phyloP scores from a whole-genome alignment of 2,888 invertebrate genomes.

The Meganola albula region DNA sequence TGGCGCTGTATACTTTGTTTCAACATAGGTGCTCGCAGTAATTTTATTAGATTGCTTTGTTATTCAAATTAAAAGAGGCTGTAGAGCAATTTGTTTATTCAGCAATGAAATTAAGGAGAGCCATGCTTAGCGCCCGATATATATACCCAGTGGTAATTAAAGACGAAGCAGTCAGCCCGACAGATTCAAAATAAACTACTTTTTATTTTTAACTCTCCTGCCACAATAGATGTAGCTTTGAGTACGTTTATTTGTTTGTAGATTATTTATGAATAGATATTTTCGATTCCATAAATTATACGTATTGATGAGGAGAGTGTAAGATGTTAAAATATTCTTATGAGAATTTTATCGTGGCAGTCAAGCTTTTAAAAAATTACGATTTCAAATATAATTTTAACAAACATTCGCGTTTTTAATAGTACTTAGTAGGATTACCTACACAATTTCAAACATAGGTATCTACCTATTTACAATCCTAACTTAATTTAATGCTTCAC shows the following conservation, averaged over 20 bases:
- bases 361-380: too few relatives aligned
- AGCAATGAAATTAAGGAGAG: constrained; percentile 42
- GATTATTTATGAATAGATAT: constrained; percentile 7
- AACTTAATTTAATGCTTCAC: too few relatives aligned
- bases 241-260: constrained; percentile 22
- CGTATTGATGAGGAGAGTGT: too few relatives aligned
- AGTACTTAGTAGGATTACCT: too few relatives aligned
- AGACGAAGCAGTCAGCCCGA: constrained; percentile 46
- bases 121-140: constrained; percentile 38
- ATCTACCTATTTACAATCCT: not conserved
- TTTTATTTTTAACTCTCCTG: constrained; percentile 44
- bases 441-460: too few relatives aligned
- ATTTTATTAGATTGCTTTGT: constrained; percentile 25
- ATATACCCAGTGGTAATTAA: constrained; percentile 50
- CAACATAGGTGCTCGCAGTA: not conserved
- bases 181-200: constrained; percentile 47
- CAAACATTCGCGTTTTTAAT: too few relatives aligned
- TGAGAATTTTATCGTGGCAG: too few relatives aligned
- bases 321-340: too few relatives aligned
- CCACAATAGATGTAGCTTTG: constrained; percentile 42
- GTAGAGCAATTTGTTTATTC: constrained; percentile 46
- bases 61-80: constrained; percentile 29
- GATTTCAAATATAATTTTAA: too few relatives aligned
- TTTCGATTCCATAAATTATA: not conserved
- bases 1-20: constrained; percentile 12